These are phyloP conservation scores for Beris morrisii DNA, from an alignment of 2,888 invertebrate species.

Conservation along the genomic window DNA sequence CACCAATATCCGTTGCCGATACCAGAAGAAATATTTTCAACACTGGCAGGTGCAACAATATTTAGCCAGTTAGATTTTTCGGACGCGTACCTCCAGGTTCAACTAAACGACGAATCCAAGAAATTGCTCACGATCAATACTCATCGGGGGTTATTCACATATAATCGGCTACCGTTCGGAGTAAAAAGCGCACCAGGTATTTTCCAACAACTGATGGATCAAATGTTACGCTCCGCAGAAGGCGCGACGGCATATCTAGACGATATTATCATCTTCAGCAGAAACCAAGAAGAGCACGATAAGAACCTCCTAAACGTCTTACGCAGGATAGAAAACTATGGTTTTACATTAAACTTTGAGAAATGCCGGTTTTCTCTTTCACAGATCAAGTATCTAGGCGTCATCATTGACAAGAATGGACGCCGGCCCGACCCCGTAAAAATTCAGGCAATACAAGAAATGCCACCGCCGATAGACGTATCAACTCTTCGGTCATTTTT, in stretches of 20 bases:
- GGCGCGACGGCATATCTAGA: not conserved
- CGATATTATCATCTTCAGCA: not conserved
- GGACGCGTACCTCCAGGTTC: not conserved
- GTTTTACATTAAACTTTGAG: not conserved
- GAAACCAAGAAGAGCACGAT: no score
- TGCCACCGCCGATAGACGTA: conserved; percentile 35
- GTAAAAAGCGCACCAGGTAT: not conserved
- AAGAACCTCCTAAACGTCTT: not conserved
- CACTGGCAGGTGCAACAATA: not conserved
- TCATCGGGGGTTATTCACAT: conserved; percentile 31
- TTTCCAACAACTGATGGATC: conserved; percentile 1
- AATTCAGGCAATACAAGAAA: conserved; percentile 45
- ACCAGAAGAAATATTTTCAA: not conserved
- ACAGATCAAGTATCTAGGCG: not conserved
- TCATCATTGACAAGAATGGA: not conserved
- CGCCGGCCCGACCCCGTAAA: not conserved
- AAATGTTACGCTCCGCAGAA: not conserved
- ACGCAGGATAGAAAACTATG: not conserved
- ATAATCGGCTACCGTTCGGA: conserved; percentile 18
- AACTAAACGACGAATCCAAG: conserved; percentile 29
- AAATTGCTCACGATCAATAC: conserved; percentile 29
- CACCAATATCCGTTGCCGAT: conserved; percentile 40
- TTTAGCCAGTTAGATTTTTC: not conserved
- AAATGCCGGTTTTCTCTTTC: not conserved
- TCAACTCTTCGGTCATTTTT: conserved; percentile 40